Base-by-base conservation (phyloP, 2,888 invertebrate genomes). In the Thymelicus acteon region DNA sequence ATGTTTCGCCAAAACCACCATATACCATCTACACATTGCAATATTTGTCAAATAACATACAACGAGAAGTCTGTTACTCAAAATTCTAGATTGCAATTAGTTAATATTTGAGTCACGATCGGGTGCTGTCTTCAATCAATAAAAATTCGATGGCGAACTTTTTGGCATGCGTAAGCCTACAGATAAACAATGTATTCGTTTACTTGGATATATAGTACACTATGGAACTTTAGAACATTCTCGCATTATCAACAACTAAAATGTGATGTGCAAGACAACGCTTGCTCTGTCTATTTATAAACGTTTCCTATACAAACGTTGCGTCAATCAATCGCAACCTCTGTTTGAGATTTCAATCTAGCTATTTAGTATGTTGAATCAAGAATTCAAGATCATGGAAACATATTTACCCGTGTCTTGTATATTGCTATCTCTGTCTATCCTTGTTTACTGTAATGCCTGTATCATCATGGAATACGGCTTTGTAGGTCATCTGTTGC, bases 341-440 rank as follows among this genome's bases (percentile, higher is more conserved):
- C 49, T 52, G 49, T 52, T 52, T 52, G 49, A 52, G 49, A 52
- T 52, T 52, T 19, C 49, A 52, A 52, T 19, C 49, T 52, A 15
- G 7, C 19, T 52, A 15, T 52, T 52, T 52, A 15, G n/a, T n/a
- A 19, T 52, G 19, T 52, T 52, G 49, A 52, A 52, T 7, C 19
- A 52, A 52, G 19, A 52, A 19, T 52, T 19, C 49, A 52, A 52
- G 15, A 52, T 52, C 19, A 52, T 52, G 49, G 49, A 52, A 52
- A 52, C 1, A 15, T 49, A 15, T 7, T 52, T 7, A 5, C 31
- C 3, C 31, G 31, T 31, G 44, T 52, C 15, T 12, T 52, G 31
- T 31, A 12, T 52, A 7, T 12, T 52, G 3, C 15, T 19, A 52
- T 52, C 8, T 0, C 19, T 52, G 19, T 52, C 49, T 44, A 44